Conservation (phyloP, 2,113 vertebrate genomes). For the Hippocampus comes region DNA sequence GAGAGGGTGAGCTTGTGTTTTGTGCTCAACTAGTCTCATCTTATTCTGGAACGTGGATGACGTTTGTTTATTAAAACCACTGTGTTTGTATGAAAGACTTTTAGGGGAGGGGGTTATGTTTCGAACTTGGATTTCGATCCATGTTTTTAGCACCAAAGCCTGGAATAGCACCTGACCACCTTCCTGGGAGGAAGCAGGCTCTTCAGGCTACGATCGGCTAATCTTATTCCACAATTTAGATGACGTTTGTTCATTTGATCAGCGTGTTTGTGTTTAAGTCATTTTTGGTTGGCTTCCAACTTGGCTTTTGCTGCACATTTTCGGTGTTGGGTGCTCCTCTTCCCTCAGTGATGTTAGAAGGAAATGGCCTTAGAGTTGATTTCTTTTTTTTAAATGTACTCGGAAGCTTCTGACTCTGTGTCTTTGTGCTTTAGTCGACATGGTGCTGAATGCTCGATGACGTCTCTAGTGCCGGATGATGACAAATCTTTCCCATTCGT, state of each 20-base stretch:
- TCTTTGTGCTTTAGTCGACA: conserved; percentile 3
- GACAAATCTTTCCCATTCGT: background rate
- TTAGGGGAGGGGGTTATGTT: background rate
- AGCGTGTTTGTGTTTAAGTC: background rate
- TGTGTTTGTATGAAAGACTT: background rate
- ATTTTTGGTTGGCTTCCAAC: background rate
- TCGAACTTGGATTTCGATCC: background rate
- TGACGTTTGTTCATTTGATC: background rate
- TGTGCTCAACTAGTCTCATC: background rate
- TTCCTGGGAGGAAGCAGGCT: background rate
- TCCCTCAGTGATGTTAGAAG: conserved; percentile 23
- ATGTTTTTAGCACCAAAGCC: conserved; percentile 13
- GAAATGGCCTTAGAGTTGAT: conserved; percentile 26
- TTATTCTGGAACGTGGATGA: background rate
- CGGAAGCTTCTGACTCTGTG: conserved; percentile 2
- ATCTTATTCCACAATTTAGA: background rate
- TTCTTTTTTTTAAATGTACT: background rate
- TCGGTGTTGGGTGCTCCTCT: conserved; percentile 13
- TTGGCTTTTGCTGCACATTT: conserved; percentile 17
- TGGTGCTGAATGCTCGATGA: conserved; percentile 4
- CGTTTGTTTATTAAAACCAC: background rate
- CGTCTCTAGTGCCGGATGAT: background rate
- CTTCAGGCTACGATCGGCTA: background rate
- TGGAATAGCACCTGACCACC: background rate
- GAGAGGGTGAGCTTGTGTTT: background rate